A percentile compares a stretch with the other conserved stretches of the same genome.
Conservation (phyloP, 2,888 invertebrate genomes). For the Acanthosoma haemorrhoidale region DNA sequence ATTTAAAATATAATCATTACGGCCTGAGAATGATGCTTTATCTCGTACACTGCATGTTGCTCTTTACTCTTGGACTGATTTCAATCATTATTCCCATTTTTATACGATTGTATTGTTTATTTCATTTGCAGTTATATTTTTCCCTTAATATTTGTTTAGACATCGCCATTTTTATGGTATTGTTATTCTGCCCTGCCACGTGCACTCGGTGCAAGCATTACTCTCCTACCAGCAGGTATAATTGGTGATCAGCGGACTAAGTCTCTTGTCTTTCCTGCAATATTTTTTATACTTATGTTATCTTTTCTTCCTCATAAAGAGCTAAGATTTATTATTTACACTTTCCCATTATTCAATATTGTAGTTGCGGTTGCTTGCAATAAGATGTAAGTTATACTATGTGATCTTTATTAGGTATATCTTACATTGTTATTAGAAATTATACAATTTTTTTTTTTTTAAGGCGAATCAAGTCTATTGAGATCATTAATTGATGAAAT, state of each 20-base stretch:
- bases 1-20: no score
- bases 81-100: no score
- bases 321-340: conserved; percentile 92
- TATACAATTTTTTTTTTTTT: not conserved
- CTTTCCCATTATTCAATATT: conserved; percentile 89
- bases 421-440: not conserved
- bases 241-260: conserved; percentile 66
- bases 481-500: no score
- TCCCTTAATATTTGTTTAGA: conserved; percentile 55
- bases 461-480: no score
- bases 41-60: no score
- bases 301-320: conserved; percentile 97
- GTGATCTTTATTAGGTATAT: no score
- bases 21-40: no score
- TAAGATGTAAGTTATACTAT: conserved; percentile 67
- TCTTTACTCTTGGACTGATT: no score
- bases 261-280: conserved; percentile 62
- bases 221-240: conserved; percentile 73
- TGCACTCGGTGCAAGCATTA: conserved; percentile 73
- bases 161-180: conserved; percentile 94
- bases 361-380: conserved; percentile 83
- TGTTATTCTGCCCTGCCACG: conserved; percentile 95
- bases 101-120: no score
- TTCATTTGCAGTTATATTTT: no score
- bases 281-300: conserved; percentile 80